Evolutionary conservation across 2,888 invertebrate genomes (phyloP).

Genomic region (Brachylomia viminalis): DNA sequence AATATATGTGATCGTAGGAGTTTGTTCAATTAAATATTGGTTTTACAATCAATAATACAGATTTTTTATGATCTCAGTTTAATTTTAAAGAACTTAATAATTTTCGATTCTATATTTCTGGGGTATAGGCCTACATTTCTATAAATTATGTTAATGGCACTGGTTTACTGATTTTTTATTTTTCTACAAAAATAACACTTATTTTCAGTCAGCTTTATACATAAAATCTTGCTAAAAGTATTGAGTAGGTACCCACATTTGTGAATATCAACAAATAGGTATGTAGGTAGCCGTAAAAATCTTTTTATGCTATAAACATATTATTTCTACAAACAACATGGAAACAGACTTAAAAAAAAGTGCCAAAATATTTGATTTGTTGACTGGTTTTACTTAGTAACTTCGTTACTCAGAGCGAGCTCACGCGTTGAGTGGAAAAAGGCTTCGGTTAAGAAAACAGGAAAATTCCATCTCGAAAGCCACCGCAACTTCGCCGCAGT

Average conservation of each 20-base stretch:
- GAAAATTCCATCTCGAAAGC: constrained; percentile 62
- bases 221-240: not conserved
- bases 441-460: constrained; percentile 56
- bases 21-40: constrained; percentile 42
- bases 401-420: constrained; percentile 16
- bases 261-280: not conserved
- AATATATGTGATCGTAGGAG: constrained; percentile 18
- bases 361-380: constrained; percentile 20
- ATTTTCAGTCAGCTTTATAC: not conserved
- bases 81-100: not conserved
- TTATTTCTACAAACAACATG: not conserved
- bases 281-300: not conserved
- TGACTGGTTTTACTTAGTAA: constrained; percentile 11
- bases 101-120: not conserved
- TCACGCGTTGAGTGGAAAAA: constrained; percentile 40
- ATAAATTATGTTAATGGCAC: not conserved
- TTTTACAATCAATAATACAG: constrained; percentile 17
- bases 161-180: not conserved
- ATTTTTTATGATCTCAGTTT: not conserved
- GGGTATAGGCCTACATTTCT: no score
- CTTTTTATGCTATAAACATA: not conserved
- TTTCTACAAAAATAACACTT: not conserved
- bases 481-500: constrained; percentile 47
- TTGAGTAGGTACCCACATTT: not conserved
- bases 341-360: not conserved